Evolutionary conservation across 2,113 vertebrate genomes (phyloP), one percentile per base, ranked within the genome.

Genomic region (Leucopsar rothschildi): DNA sequence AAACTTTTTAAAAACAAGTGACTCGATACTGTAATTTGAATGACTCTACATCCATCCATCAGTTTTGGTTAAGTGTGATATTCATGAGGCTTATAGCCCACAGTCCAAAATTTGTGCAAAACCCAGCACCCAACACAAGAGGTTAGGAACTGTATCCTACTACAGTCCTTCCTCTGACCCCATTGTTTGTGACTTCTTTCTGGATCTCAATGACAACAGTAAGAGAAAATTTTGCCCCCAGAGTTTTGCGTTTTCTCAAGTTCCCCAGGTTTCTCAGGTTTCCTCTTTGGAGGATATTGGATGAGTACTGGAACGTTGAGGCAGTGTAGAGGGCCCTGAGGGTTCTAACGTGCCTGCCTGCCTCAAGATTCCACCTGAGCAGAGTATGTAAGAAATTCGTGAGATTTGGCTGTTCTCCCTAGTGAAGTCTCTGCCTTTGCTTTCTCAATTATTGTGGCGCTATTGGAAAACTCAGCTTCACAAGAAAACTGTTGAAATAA

Each of bases 1-100:
- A 98, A 98, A 97, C 73, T 93, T 92, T 90, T 91, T 56, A 60
- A 63, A 95, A 97, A 61, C 63, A 68, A 69, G 35, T 0, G 1
- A 29, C 29, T 86, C 15, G 2, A 4, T 70, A 3, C 15, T 44
- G 0, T 75, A 20, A 85, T 70, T 86, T 66, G 50, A 6, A 55
- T 77, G 4, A 86, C 40, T 5, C 2, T 17, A 22, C 1, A 71
- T 86, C 31, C 27, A 39, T 50, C 18, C 3, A 4, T 49, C 11
- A 27, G 6, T 64, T 79, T 75, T 66, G 44, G 27, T 82, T 39
- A 44, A 42, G 55, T 6, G 0, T 49, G 17, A 20, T 65, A 11
- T 11, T 65, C 10, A 14, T 21, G 45, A 72, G 55, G 40, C 23
- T 15, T 15, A 20, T 52, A 37, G 15, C 12, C 66, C 35, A 21